Evolutionary conservation across 2,797 vertebrate genomes (phyloP), one percentile per base, ranked within the genome.

Genomic region (Pitangus sulphuratus): DNA sequence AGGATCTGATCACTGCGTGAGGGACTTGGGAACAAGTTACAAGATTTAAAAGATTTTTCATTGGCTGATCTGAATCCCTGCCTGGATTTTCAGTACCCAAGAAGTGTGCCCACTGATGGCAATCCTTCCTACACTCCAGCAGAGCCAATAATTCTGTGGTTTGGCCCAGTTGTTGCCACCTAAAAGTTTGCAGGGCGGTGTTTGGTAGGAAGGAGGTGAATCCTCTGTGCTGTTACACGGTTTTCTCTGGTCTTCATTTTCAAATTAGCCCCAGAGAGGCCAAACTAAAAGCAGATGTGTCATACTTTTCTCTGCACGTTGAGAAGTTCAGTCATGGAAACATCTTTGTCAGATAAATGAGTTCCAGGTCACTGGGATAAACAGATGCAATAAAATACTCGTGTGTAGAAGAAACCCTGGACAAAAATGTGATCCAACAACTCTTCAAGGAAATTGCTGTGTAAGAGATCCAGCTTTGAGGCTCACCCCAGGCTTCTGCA

Each of bases 231-330:
- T 56, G 60, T 51, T 54, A 60, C 81, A 51, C 2, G 1, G 75
- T 69, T 76, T 89, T 70, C 80, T 68, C 35, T 40, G 53, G 83
- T 40, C 33, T 60, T 92, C 54, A 20, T 88, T 91, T 95, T 84
- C 72, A 95, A 76, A 88, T 93, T 24, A 89, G 71, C 75, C 33
- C 37, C 54, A 94, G 90, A 92, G 62, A 84, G 68, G 45, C 77
- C 74, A 94, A 95, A 92, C 78, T 92, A 81, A 94, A 94, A 94
- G 84, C 94, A 95, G 83, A 96, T 93, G 90, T 95, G 60, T 87
- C 77, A 22, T 87, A 20, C 87, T 84, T 87, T 77, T 81, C 57
- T 87, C 72, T 58, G 50, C 57, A 42, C 3, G 0, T 66, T 89
- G 93, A 90, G 93, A 94, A 93, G 76, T 61, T 87, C 69, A 40